phyloP scores from a whole-genome alignment of 2,797 vertebrate species.

The Microhierax caerulescens region DNA sequence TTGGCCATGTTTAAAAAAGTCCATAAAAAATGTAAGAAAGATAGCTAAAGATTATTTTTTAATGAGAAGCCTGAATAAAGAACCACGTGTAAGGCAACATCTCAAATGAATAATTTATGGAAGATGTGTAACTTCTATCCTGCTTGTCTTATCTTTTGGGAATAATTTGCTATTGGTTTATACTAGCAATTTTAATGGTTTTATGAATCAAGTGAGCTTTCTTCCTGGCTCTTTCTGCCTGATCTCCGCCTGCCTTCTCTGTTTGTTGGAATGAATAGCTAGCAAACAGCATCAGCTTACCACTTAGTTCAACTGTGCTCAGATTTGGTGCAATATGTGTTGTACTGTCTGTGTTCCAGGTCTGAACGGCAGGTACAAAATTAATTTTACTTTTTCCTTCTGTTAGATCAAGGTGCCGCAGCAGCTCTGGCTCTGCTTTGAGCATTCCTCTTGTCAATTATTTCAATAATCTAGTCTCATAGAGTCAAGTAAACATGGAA shows the following conservation, averaged over 20 bases:
- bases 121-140: neutral
- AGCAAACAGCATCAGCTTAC: neutral
- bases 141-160: neutral
- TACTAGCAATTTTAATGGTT: neutral
- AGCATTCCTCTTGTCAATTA: neutral
- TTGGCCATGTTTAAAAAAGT: neutral
- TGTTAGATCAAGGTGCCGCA: neutral
- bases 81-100: neutral
- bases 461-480: neutral
- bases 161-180: neutral
- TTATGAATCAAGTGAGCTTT: neutral
- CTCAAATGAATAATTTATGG: neutral
- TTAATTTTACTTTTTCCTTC: neutral
- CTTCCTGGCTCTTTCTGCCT: neutral
- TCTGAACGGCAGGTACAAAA: neutral
- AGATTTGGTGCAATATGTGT: neutral
- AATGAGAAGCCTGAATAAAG: neutral
- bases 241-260: neutral
- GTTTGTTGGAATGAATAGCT: neutral
- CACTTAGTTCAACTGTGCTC: neutral
- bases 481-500: neutral
- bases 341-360: neutral
- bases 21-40: neutral
- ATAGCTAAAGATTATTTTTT: neutral
- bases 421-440: neutral